Percentiles rank a stretch among this genome's conserved stretches.
phyloP scores from a whole-genome alignment of 1,140 invertebrate species.

The Drosophila nigrodunni region DNA sequence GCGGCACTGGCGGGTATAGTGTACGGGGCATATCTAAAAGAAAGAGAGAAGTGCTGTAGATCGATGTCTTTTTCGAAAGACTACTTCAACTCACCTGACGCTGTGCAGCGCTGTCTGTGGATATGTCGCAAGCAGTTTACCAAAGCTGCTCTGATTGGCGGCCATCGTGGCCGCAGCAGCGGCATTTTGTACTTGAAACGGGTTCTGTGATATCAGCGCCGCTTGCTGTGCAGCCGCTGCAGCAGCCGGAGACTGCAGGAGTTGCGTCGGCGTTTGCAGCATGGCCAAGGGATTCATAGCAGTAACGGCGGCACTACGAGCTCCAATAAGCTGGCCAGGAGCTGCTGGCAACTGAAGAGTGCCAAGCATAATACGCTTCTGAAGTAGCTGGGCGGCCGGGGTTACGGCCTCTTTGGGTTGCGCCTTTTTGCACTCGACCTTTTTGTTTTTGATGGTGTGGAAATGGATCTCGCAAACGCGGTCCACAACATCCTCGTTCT shows the following conservation, averaged over 20 bases:
- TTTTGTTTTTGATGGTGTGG: constrained; percentile 97
- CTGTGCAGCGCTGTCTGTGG: constrained; percentile 84
- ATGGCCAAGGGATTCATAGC: constrained; percentile 87
- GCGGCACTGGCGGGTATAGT: constrained; percentile 83
- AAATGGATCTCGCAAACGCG: constrained; percentile 96
- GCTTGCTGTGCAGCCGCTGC: constrained; percentile 85
- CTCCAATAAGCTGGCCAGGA: constrained; percentile 80
- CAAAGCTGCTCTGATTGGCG: constrained; percentile 88
- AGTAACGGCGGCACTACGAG: constrained; percentile 86
- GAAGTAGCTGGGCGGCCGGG: constrained; percentile 88
- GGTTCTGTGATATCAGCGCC: constrained; percentile 84
- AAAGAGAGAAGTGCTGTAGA: background rate
- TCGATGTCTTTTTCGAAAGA: background rate
- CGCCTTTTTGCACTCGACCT: constrained; percentile 96
- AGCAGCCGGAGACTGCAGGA: constrained; percentile 86
- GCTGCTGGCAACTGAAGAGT: constrained; percentile 87
- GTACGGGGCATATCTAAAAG: constrained; percentile 81
- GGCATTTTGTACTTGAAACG: constrained; percentile 85
- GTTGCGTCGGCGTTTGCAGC: constrained; percentile 85
- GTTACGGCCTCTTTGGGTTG: constrained; percentile 96
- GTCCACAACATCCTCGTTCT: constrained; percentile 95
- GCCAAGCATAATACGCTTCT: constrained; percentile 90
- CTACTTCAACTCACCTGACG: constrained; percentile 71
- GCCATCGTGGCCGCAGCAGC: constrained; percentile 84
- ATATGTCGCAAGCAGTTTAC: constrained; percentile 89